These are phyloP conservation scores for Galleria mellonella DNA, from an alignment of 1,140 invertebrate genomes.

Conservation along the genomic window DNA sequence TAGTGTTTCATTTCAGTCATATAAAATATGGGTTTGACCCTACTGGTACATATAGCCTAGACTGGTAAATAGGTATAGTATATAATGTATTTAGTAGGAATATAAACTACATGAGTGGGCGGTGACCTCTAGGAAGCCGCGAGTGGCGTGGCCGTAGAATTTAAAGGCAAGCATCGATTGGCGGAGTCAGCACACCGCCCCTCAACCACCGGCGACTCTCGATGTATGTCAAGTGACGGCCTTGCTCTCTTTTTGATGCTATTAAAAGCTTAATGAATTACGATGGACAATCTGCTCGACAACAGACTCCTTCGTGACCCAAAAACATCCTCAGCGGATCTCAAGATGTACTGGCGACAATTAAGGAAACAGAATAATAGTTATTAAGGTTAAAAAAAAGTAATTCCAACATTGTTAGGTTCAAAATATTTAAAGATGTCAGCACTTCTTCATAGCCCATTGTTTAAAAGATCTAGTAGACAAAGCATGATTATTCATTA, in stretches of 20 bases:
- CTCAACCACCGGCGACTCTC: conserved; percentile 37
- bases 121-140: conserved; percentile 19
- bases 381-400: too few relatives aligned
- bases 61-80: too few relatives aligned
- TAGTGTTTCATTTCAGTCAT: too few relatives aligned
- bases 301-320: conserved; percentile 36
- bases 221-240: conserved; percentile 67
- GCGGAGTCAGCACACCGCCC: conserved; percentile 48
- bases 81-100: conserved; percentile 8
- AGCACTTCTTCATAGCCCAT: too few relatives aligned
- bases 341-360: conserved; percentile 15
- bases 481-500: too few relatives aligned
- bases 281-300: conserved; percentile 33
- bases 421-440: too few relatives aligned
- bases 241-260: conserved; percentile 65
- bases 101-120: conserved; percentile 19
- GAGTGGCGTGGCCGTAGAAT: conserved; percentile 23
- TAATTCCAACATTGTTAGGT: too few relatives aligned
- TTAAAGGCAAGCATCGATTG: conserved; percentile 50
- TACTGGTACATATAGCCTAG: too few relatives aligned
- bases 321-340: conserved; percentile 20
- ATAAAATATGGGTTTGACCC: too few relatives aligned
- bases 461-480: too few relatives aligned
- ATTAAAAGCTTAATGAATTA: conserved; percentile 71
- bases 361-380: conserved; percentile 1